Evolutionary conservation across 2,888 invertebrate genomes (phyloP), one percentile per base, ranked within the genome.

Genomic region (Idaea biselata): DNA sequence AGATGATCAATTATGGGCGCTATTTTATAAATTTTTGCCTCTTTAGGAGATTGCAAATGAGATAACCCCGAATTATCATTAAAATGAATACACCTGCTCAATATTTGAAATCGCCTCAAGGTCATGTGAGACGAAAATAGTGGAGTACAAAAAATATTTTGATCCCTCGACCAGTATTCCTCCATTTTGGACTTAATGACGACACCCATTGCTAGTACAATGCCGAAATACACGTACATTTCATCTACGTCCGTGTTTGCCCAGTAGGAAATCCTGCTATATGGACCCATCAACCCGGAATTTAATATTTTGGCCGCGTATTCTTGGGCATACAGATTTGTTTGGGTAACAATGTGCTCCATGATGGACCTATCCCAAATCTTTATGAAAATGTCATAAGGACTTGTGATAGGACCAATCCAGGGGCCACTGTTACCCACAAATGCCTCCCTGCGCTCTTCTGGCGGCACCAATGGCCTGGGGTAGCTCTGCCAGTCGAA

Each of bases 311-410:
- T 33, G 57, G 31, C 25, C 17, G 18, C 53, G 53, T 16, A 53
- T 16, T 53, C 32, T 17, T 16, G 14, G 32, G 59, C 54, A 55
- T 53, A 59, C 18, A 59, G 18, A 16, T 59, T 56, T 32, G 16
- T 44, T 61, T 16, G 57, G 58, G 44, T 57, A 18, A 18, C 44
- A 16, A 33, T 53, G 3, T 55, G 44, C 44, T 44, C 55, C 55
- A 55, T 55, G 55, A 55, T 55, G 16, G 55, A 55, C 55, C 55
- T 16, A 55, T 55, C 55, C 55, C 55, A 55, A 16, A 55, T 17
- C 17, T 55, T 11, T 17, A 17, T 16, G 55, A 55, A 55, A 17
- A 55, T 55, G 16, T 55, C 17, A 17, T 55, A 55, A 8, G 44
- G 44, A 44, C 11, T 44, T 44, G 44, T 44, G 5, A 14, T 44